These are phyloP conservation scores for Drosophila jambulina DNA, from an alignment of 1,140 invertebrate species.

Conservation along the genomic window DNA sequence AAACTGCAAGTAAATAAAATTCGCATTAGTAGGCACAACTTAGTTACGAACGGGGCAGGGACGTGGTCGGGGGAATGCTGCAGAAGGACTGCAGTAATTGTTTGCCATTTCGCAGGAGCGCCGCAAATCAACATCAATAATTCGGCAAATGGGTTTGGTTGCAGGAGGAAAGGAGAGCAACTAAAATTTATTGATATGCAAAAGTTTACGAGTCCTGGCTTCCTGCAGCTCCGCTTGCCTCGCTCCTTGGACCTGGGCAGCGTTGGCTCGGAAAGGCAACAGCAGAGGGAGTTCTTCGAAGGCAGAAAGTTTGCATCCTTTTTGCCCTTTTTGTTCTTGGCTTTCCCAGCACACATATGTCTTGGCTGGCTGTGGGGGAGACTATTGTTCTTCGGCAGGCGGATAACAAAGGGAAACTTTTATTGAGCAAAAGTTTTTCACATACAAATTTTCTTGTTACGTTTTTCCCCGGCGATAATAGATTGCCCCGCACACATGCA, in stretches of 20 bases:
- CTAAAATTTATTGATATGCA: slow-evolving; percentile 79
- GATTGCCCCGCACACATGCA: slow-evolving; percentile 60
- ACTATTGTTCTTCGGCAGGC: slow-evolving; percentile 70
- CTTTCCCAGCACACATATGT: slow-evolving; percentile 52
- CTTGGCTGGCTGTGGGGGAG: slow-evolving; percentile 28
- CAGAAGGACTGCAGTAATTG: slow-evolving; percentile 46
- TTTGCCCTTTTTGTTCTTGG: slow-evolving; percentile 55
- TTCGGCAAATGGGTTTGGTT: slow-evolving; percentile 48
- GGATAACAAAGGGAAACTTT: slow-evolving; percentile 79
- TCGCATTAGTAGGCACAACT: slow-evolving; percentile 39
- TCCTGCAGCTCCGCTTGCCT: slow-evolving; percentile 46
- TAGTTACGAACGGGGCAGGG: not conserved
- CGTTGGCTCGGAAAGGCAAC: slow-evolving; percentile 51
- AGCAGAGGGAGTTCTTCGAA: slow-evolving; percentile 36
- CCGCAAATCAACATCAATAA: slow-evolving; percentile 82
- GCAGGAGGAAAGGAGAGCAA: slow-evolving; percentile 3
- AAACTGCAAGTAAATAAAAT: slow-evolving; percentile 87
- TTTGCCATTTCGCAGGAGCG: slow-evolving; percentile 56
- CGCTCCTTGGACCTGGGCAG: slow-evolving; percentile 13
- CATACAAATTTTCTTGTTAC: slow-evolving; percentile 79
- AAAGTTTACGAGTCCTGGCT: slow-evolving; percentile 75
- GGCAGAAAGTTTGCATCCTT: slow-evolving; percentile 50
- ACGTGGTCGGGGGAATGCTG: not conserved
- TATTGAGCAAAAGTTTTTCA: slow-evolving; percentile 79
- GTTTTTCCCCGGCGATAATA: slow-evolving; percentile 69